phyloP scores from a whole-genome alignment of 2,888 invertebrate species.

The Noctua pronuba region DNA sequence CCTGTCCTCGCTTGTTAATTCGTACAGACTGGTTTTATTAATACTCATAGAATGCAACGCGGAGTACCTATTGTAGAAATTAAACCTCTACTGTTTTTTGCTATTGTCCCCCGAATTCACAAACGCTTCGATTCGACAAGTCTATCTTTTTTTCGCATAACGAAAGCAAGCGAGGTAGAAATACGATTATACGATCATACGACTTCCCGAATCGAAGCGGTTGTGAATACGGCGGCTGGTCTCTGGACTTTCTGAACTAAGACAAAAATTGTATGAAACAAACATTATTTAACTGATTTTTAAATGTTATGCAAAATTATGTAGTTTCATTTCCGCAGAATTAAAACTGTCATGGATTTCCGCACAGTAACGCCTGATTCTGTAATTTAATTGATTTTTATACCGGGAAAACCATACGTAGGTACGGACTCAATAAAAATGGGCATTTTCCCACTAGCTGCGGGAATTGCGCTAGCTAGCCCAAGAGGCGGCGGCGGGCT shows the following conservation, averaged over 20 bases:
- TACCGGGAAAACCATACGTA: not conserved
- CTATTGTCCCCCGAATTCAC: not conserved
- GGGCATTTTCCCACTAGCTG: not conserved
- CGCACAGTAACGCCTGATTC: too few relatives aligned
- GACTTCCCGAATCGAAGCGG: not conserved
- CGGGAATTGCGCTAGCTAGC: not conserved
- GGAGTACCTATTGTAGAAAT: not conserved
- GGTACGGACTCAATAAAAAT: not conserved
- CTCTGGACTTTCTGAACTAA: not conserved
- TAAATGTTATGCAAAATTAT: too few relatives aligned
- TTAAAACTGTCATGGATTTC: too few relatives aligned
- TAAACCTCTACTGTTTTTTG: not conserved
- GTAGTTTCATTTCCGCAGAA: too few relatives aligned
- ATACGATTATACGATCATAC: not conserved
- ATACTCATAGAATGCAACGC: not conserved
- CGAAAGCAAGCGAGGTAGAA: not conserved
- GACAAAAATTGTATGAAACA: not conserved
- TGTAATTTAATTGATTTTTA: too few relatives aligned
- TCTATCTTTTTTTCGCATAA: not conserved
- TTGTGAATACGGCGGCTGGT: not conserved
- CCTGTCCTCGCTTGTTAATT: slow-evolving; percentile 6
- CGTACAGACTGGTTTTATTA: slow-evolving; percentile 8
- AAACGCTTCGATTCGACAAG: not conserved
- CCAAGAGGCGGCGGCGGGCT: not conserved
- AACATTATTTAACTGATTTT: not conserved